Percentiles rank a stretch among this genome's conserved stretches.
Conservation (phyloP, 64 coral and sea anemone genomes). For the Cladopsammia gracilis region DNA sequence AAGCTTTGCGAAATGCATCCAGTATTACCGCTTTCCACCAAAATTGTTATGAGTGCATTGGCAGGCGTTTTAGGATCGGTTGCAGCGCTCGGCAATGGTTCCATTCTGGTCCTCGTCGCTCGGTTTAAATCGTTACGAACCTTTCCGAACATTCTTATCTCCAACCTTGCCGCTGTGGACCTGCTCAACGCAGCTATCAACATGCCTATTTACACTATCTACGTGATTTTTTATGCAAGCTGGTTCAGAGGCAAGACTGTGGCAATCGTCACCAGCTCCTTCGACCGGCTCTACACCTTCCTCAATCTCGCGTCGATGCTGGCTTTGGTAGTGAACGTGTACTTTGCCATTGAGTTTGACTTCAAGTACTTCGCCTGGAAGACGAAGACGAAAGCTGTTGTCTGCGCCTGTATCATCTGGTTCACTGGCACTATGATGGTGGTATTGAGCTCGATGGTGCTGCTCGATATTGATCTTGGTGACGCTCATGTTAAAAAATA, state of each 20-base stretch:
- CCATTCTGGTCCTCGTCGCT: not conserved
- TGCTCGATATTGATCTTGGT: too few species aligned
- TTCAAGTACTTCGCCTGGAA: too few species aligned
- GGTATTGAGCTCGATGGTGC: too few species aligned
- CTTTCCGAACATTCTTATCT: not conserved
- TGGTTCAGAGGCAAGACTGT: not conserved
- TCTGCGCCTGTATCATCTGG: too few species aligned
- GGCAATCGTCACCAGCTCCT: not conserved
- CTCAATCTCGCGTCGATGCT: constrained; percentile 28
- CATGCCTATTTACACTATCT: not conserved
- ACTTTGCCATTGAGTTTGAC: too few species aligned
- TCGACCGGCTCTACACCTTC: not conserved
- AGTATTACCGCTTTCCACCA: not conserved
- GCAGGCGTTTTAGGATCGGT: not conserved
- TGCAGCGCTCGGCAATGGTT: not conserved
- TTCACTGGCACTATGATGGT: too few species aligned
- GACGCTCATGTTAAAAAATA: too few species aligned
- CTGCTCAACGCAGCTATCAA: constrained; percentile 1
- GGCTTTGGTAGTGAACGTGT: not conserved
- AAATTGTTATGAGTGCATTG: not conserved
- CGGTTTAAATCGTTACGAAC: constrained; percentile 20
- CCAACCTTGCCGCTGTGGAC: constrained; percentile 1
- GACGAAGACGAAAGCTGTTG: too few species aligned
- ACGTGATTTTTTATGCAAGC: not conserved
- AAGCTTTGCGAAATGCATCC: not conserved